These are phyloP conservation scores for Lithophane semibrunnea DNA, from an alignment of 2,888 invertebrate species.

Conservation along the genomic window DNA sequence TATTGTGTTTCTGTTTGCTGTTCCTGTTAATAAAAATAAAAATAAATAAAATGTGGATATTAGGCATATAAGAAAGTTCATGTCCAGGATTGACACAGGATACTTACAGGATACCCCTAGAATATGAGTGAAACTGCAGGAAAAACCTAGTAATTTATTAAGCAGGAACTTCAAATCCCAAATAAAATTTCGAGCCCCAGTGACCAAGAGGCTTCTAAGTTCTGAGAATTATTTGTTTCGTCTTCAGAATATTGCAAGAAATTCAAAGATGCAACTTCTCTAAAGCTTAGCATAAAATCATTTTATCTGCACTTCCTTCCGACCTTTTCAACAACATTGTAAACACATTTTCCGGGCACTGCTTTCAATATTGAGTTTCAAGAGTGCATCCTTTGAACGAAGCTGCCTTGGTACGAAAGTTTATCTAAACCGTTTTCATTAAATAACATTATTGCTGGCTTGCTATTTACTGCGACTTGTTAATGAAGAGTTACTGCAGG, in stretches of 20 bases:
- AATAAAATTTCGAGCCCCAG: not conserved
- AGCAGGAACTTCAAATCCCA: not conserved
- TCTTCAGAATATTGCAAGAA: constrained; percentile 1
- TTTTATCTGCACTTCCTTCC: constrained; percentile 9
- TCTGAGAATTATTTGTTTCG: not conserved
- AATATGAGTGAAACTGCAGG: not conserved
- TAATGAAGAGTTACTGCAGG: constrained; percentile 28
- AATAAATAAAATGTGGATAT: too few relatives aligned
- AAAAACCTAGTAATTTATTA: not conserved
- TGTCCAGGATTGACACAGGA: not conserved
- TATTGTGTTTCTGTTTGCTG: too few relatives aligned
- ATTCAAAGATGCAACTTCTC: not conserved
- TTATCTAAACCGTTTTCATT: constrained; percentile 19
- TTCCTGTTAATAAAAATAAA: too few relatives aligned
- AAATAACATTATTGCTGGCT: constrained; percentile 23
- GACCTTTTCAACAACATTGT: constrained; percentile 31
- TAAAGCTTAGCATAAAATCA: constrained; percentile 9
- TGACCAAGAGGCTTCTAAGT: not conserved
- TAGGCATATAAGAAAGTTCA: too few relatives aligned
- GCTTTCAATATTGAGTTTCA: constrained; percentile 43
- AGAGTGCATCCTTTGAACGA: constrained; percentile 23
- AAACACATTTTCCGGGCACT: constrained; percentile 21
- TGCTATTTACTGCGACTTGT: constrained; percentile 1
- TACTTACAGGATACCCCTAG: not conserved
- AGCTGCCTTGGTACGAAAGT: not conserved